Evolutionary conservation across 2,113 vertebrate species (phyloP).

Genomic region (Engystomops pustulosus): DNA sequence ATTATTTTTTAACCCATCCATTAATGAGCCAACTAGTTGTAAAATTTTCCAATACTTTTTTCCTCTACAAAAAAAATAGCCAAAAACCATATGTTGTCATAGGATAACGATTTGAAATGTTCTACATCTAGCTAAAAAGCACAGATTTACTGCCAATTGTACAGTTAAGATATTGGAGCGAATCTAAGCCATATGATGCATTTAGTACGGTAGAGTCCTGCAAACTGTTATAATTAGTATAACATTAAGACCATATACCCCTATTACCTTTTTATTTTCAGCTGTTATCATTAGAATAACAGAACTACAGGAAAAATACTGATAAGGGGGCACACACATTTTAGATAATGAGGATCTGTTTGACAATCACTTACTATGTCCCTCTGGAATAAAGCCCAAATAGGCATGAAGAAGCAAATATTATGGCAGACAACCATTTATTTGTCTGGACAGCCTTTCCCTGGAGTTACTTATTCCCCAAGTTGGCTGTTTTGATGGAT

Average conservation of each 20-base stretch:
- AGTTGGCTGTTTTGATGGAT: slow-evolving; percentile 46
- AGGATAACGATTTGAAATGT: not conserved
- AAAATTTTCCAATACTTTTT: not conserved
- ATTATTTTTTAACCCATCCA: no score
- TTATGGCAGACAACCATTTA: slow-evolving; percentile 26
- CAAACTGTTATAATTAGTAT: not conserved
- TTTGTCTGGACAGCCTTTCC: slow-evolving; percentile 34
- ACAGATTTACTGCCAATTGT: not conserved
- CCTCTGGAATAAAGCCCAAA: slow-evolving; percentile 26
- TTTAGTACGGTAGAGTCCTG: not conserved
- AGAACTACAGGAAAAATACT: not conserved
- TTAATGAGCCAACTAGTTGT: not conserved
- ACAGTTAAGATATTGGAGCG: not conserved
- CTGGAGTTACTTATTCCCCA: slow-evolving; percentile 37
- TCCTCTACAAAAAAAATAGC: not conserved
- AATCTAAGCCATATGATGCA: not conserved
- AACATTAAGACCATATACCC: not conserved
- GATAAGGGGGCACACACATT: not conserved
- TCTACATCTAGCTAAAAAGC: not conserved
- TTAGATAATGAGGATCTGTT: slow-evolving; percentile 25
- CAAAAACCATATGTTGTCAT: no score
- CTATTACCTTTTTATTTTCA: not conserved
- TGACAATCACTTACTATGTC: slow-evolving; percentile 19
- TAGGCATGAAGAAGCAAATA: slow-evolving; percentile 45
- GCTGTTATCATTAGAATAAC: not conserved